Base-by-base conservation (phyloP, 2,888 invertebrate genomes). In the Apamea epomidion region DNA sequence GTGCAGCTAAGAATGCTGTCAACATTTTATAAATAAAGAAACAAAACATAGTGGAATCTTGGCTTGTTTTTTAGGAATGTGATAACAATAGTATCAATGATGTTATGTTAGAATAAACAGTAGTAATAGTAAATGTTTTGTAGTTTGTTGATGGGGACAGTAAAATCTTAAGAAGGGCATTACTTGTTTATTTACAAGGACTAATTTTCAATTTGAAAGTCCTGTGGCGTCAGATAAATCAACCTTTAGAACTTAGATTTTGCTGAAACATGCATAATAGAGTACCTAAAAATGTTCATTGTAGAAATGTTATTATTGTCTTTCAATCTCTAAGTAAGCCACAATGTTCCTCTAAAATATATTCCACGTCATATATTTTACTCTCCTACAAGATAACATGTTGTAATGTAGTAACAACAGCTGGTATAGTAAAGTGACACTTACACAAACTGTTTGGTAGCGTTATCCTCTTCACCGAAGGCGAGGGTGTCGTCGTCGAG, bases 401-500 rank as follows among this genome's bases (percentile, higher is more conserved):
- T 60, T 32, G 25, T 16, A 42, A n/a, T n/a, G n/a, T 70, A 29
- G 48, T 76, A 45, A 14, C 14, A 81, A 62, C 62, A 71, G 32
- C 69, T 76, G 70, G 64, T 65, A 65, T 16, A 68, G 16, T 65
- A 67, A 65, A 18, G 29, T 74, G 45, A 42, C 45, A 95, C 97
- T 96, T 87, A 97, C 97, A 96, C 95, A 92, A 97, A 96, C 83
- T 94, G 94, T 87, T 97, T 97, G 80, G 91, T 93, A 42, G 95
- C 96, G 76, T 98, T 97, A 91, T 98, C 98, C 94, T 99, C 99
- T 87, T 99, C 99, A 0, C 99, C 99, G 91, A 99, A 99, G 69
- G 98, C 98, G 88, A 99, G 97, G 51, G 98, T 98, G 95, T 99
- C 99, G 92, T 99, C 98, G 90, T 98, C 98, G 92, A 99, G 97